These are phyloP conservation scores for Cataglyphis altisquamis DNA, from an alignment of 2,888 invertebrate species.

Conservation along the genomic window DNA sequence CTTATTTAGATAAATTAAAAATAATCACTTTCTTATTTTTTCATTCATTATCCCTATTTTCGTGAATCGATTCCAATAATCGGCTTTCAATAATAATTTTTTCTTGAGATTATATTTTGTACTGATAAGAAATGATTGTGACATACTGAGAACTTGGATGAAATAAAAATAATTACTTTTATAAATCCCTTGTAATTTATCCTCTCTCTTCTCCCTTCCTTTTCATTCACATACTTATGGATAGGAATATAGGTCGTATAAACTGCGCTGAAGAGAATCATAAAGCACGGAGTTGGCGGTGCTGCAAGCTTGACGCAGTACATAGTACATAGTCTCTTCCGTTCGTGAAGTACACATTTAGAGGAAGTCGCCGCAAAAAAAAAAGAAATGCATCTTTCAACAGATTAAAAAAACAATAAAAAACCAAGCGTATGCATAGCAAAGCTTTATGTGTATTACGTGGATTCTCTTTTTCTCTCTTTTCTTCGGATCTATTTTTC, in stretches of 20 bases:
- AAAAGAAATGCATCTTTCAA: background rate
- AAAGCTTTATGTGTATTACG: background rate
- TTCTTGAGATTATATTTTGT: background rate
- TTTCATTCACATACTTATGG: background rate
- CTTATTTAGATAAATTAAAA: background rate
- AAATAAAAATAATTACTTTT: slow-evolving; percentile 26
- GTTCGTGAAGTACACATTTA: background rate
- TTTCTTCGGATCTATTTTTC: background rate
- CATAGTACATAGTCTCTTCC: slow-evolving; percentile 5
- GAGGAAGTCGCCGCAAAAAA: background rate
- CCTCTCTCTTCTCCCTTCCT: background rate
- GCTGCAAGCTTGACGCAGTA: slow-evolving; percentile 16
- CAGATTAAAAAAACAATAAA: background rate
- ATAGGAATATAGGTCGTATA: slow-evolving; percentile 9
- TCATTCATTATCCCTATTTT: background rate
- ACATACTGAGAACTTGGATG: background rate
- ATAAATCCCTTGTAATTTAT: background rate
- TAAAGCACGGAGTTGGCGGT: slow-evolving; percentile 18
- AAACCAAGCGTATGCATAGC: background rate
- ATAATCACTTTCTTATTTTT: background rate
- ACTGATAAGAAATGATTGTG: background rate
- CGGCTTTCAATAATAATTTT: background rate
- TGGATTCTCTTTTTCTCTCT: background rate
- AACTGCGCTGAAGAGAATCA: background rate
- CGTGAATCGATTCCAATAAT: background rate